phyloP scores from a whole-genome alignment of 2,113 vertebrate species.

The Sander vitreus region DNA sequence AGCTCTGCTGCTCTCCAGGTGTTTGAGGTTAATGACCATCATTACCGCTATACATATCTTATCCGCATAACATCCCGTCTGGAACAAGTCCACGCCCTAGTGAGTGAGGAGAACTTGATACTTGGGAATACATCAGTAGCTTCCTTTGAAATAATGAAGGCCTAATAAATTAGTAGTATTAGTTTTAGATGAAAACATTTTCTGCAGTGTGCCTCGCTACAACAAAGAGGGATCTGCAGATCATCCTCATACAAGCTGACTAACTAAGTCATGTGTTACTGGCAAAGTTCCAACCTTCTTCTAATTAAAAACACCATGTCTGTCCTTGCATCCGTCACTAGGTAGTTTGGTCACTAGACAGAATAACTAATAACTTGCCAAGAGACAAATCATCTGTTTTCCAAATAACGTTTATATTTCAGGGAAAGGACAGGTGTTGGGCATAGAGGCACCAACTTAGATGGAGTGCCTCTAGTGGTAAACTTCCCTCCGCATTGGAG shows the following conservation, averaged over 20 bases:
- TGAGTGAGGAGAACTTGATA: slow-evolving; percentile 43
- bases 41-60: slow-evolving; percentile 67
- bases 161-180: background rate
- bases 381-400: slow-evolving; percentile 19
- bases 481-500: background rate
- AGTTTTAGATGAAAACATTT: background rate
- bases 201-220: background rate
- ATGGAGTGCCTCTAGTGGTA: slow-evolving; percentile 40
- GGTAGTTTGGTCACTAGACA: slow-evolving; percentile 10
- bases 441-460: background rate
- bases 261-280: no score
- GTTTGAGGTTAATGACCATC: slow-evolving; percentile 75
- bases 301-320: background rate
- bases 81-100: slow-evolving; percentile 22
- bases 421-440: slow-evolving; percentile 17
- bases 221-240: background rate
- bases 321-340: background rate
- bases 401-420: background rate
- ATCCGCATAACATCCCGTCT: slow-evolving; percentile 57
- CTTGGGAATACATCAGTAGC: background rate
- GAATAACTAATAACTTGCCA: background rate
- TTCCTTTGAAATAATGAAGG: background rate
- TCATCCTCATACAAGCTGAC: background rate
- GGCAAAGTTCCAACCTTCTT: background rate
- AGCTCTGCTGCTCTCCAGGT: slow-evolving; percentile 56